Evolutionary conservation across 37 sponge, comb jelly and placozoan species (phyloP).

Genomic region (Ephydatia muelleri): DNA sequence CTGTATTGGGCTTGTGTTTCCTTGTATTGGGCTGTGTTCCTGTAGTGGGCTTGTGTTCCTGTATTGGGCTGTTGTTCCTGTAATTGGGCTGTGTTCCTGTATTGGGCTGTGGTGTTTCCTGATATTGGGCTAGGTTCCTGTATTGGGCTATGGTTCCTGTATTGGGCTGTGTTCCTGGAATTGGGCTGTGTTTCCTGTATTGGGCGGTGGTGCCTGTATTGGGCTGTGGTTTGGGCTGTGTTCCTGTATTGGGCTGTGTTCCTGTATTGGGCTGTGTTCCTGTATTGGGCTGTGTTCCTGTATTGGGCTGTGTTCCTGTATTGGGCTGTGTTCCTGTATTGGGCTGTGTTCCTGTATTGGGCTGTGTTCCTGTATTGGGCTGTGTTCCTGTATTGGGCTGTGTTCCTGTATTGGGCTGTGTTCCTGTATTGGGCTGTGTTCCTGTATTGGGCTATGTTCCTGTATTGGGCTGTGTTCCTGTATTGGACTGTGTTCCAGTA

Average conservation of each 20-base stretch:
- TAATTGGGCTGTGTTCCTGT: neutral
- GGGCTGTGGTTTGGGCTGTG: neutral
- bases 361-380: too few species aligned
- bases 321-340: neutral
- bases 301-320: neutral
- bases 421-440: neutral
- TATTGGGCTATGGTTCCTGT: neutral
- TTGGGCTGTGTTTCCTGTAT: too few species aligned
- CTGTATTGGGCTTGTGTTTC: too few species aligned
- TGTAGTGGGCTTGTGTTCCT: neutral
- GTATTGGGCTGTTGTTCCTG: too few species aligned
- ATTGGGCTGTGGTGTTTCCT: neutral
- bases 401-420: neutral
- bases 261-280: neutral
- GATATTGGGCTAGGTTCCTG: neutral
- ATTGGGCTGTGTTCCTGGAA: slow-evolving; percentile 2
- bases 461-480: neutral
- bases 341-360: neutral
- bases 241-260: too few species aligned
- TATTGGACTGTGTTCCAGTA: too few species aligned
- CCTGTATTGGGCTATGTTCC: neutral
- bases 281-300: too few species aligned
- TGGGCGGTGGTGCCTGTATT: too few species aligned
- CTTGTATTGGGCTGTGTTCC: neutral
- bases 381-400: too few species aligned